A percentile compares a stretch with the other conserved stretches of the same genome.
Conservation (phyloP, 2,797 vertebrate genomes). For the Gymnodraco acuticeps region DNA sequence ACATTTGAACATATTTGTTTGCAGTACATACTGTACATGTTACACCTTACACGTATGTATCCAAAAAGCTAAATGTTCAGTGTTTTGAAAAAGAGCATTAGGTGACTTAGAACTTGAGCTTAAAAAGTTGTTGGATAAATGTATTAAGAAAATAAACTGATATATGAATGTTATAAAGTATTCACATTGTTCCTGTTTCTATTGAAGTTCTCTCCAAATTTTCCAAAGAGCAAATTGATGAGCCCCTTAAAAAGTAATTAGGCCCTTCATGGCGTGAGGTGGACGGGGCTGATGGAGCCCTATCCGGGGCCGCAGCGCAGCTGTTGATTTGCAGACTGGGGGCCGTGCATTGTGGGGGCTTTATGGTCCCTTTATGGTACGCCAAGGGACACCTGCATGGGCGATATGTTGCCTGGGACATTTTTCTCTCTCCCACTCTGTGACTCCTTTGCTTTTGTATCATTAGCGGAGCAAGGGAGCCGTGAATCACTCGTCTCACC, state of each 20-base stretch:
- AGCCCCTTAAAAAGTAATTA: slow-evolving; percentile 83
- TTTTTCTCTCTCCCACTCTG: slow-evolving; percentile 87
- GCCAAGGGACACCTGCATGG: slow-evolving; percentile 83
- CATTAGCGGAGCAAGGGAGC: slow-evolving; percentile 87
- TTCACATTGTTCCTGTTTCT: slow-evolving; percentile 37
- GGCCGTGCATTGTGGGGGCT: slow-evolving; percentile 80
- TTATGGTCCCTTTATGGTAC: slow-evolving; percentile 82
- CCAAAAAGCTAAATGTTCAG: not conserved
- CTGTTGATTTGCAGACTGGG: slow-evolving; percentile 78
- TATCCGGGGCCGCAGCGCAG: slow-evolving; percentile 72
- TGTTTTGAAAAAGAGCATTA: not conserved
- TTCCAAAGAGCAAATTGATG: slow-evolving; percentile 74
- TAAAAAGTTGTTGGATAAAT: slow-evolving; percentile 52
- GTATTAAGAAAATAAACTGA: slow-evolving; percentile 38
- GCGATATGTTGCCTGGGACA: slow-evolving; percentile 83
- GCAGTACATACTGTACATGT: not conserved
- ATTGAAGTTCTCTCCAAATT: slow-evolving; percentile 46
- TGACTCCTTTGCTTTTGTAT: slow-evolving; percentile 86
- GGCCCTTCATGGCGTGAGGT: slow-evolving; percentile 58
- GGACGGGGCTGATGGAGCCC: slow-evolving; percentile 66
- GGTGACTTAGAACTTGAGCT: not conserved
- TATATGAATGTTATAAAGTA: slow-evolving; percentile 33
- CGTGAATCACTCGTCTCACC: slow-evolving; percentile 85
- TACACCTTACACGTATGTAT: not conserved
- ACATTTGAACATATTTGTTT: not conserved